Evolutionary conservation across 1,140 invertebrate species (phyloP).

Genomic region (Aethina tumida): DNA sequence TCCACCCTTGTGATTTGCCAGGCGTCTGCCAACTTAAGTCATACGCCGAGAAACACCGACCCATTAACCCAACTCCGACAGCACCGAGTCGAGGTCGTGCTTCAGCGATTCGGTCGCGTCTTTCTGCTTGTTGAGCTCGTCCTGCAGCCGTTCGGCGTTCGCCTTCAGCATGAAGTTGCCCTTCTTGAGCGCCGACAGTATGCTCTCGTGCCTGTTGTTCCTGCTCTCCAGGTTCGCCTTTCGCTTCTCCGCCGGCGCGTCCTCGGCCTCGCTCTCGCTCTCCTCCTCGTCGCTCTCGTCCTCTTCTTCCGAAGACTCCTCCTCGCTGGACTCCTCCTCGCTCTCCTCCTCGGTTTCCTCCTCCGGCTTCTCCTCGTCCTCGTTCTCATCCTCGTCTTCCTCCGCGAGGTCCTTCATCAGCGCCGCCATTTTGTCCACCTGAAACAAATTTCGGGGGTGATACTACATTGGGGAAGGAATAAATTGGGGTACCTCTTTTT

Average conservation of each 20-base stretch:
- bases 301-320: constrained; percentile 46
- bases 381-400: constrained; percentile 61
- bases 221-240: constrained; percentile 50
- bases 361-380: constrained; percentile 52
- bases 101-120: constrained; percentile 64
- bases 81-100: constrained; percentile 71
- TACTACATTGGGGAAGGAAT: neutral
- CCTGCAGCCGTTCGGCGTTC: constrained; percentile 74
- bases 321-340: constrained; percentile 50
- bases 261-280: constrained; percentile 56
- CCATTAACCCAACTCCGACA: constrained; percentile 55
- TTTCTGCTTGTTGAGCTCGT: constrained; percentile 71
- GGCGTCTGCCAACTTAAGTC: too few relatives aligned
- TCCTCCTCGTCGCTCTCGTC: constrained; percentile 41
- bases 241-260: constrained; percentile 50
- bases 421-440: constrained; percentile 81
- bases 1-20: too few relatives aligned
- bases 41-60: too few relatives aligned
- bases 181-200: constrained; percentile 68
- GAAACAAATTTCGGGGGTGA: constrained; percentile 22
- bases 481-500: constrained; percentile 65
- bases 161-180: constrained; percentile 77
- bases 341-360: constrained; percentile 51
- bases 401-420: constrained; percentile 70
- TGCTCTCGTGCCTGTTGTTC: constrained; percentile 63